These are phyloP conservation scores for Eulacestoma nigropectus DNA, from an alignment of 2,113 vertebrate genomes.

Conservation along the genomic window DNA sequence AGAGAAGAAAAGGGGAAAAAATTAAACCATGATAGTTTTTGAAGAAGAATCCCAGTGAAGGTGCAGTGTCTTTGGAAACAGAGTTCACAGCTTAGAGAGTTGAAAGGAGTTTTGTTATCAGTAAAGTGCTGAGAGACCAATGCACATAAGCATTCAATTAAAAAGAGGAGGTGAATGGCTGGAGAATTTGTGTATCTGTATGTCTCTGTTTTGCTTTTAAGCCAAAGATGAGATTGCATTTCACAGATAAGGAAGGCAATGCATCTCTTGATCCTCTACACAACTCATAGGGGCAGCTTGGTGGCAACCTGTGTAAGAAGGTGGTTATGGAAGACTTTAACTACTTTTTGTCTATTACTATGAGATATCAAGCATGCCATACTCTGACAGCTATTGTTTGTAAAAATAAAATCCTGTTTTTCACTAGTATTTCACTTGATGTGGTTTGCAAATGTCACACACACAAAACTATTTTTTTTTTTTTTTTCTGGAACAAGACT, in stretches of 20 bases:
- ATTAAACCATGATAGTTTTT: neutral
- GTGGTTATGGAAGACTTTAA: neutral
- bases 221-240: neutral
- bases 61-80: neutral
- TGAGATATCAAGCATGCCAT: neutral
- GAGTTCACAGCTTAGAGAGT: neutral
- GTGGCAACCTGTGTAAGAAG: neutral
- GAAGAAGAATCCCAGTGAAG: constrained; percentile 18
- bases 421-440: neutral
- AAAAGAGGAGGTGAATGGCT: neutral
- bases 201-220: neutral
- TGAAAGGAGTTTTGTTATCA: constrained; percentile 26
- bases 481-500: neutral
- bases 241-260: neutral
- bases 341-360: neutral
- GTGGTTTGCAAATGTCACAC: neutral
- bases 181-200: neutral
- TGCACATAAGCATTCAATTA: neutral
- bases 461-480: rapidly evolving
- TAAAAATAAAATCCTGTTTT: neutral
- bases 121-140: neutral
- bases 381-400: neutral
- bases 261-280: neutral
- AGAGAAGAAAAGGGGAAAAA: neutral
- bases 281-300: neutral